A percentile compares a stretch with the other conserved stretches of the same genome.
Conservation (phyloP, 2,113 vertebrate genomes). For the Myrmecophaga tridactyla region DNA sequence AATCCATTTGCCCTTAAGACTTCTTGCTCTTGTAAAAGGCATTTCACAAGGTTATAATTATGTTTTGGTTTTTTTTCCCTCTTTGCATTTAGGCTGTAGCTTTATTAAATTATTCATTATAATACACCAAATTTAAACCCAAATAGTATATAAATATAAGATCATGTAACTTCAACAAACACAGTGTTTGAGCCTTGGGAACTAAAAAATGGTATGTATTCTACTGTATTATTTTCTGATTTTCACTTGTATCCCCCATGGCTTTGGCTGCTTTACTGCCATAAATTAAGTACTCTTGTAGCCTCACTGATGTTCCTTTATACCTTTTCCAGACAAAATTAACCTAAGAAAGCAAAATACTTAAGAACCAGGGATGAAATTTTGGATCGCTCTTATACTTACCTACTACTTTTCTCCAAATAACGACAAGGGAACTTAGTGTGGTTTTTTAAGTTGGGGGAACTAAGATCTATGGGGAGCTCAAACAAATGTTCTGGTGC, state of each 20-base stretch:
- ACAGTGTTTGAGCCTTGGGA: conserved; percentile 60
- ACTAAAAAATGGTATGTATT: conserved; percentile 55
- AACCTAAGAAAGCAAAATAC: background rate
- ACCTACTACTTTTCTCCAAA: background rate
- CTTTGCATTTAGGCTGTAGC: conserved; percentile 66
- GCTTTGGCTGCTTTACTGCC: background rate
- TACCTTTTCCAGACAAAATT: background rate
- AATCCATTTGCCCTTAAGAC: conserved; percentile 76
- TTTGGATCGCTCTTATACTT: background rate
- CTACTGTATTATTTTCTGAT: conserved; percentile 45
- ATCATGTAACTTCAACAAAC: conserved; percentile 62
- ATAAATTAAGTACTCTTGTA: conserved; percentile 40
- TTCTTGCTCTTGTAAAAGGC: conserved; percentile 70
- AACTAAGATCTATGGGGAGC: background rate
- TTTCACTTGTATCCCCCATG: conserved; percentile 44
- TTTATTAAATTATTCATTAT: conserved; percentile 81
- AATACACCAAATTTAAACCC: conserved; percentile 71
- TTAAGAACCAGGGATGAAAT: background rate
- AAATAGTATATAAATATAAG: conserved; percentile 71
- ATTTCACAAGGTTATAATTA: conserved; percentile 78
- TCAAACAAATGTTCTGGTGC: background rate
- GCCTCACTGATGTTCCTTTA: background rate
- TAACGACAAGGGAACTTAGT: background rate
- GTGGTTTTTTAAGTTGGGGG: background rate
- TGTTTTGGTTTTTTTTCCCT: conserved; percentile 40